phyloP scores from a whole-genome alignment of 1,140 invertebrate species.

The Bombus breviceps region DNA sequence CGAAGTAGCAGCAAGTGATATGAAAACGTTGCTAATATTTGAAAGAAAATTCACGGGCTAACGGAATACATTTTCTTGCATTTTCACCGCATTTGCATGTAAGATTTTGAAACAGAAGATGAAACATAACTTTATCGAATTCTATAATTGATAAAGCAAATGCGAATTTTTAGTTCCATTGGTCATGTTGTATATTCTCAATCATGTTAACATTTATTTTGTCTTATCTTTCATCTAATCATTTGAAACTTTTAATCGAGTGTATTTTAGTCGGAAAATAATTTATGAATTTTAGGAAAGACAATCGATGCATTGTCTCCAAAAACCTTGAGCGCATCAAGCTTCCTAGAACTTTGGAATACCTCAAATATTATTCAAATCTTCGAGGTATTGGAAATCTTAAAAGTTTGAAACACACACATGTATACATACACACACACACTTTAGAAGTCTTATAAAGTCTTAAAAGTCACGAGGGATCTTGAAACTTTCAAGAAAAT shows the following conservation, averaged over 20 bases:
- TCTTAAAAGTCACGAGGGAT: slow-evolving; percentile 26
- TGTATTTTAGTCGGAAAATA: neutral
- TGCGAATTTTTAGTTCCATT: too few species aligned
- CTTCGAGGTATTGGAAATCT: slow-evolving; percentile 37
- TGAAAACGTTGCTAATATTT: neutral
- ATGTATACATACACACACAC: neutral
- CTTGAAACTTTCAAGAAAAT: slow-evolving; percentile 45
- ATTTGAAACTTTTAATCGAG: neutral
- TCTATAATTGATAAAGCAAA: too few species aligned
- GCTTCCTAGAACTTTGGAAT: slow-evolving; percentile 24
- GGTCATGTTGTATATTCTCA: too few species aligned
- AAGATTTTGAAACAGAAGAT: too few species aligned
- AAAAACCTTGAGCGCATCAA: slow-evolving; percentile 4
- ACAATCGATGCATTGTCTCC: slow-evolving; percentile 2
- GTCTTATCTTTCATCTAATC: too few species aligned
- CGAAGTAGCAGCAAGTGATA: neutral
- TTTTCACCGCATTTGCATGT: too few species aligned
- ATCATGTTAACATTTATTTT: too few species aligned
- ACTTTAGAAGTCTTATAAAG: slow-evolving; percentile 36
- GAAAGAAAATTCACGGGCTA: neutral
- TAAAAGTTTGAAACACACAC: slow-evolving; percentile 9
- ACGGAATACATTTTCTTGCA: too few species aligned
- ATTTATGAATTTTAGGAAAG: neutral
- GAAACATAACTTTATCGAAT: too few species aligned
- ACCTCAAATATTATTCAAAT: slow-evolving; percentile 51